Evolutionary conservation across 2,888 invertebrate genomes (phyloP).

Genomic region (Melieria crassipennis): DNA sequence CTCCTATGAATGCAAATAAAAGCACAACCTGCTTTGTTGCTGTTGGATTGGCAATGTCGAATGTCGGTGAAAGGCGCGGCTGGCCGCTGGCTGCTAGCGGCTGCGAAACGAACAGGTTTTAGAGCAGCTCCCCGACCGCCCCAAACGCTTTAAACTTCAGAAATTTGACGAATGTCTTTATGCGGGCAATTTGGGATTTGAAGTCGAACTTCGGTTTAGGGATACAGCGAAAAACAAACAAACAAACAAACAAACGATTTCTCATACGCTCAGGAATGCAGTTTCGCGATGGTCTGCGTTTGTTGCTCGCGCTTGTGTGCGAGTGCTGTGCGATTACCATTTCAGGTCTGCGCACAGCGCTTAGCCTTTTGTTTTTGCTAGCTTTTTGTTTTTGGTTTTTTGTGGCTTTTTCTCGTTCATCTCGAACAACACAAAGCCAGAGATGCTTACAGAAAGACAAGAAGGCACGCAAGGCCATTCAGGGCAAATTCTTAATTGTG

Average conservation of each 20-base stretch:
- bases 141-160: neutral
- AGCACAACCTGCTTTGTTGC: neutral
- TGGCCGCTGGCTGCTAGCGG: neutral
- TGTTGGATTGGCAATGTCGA: neutral
- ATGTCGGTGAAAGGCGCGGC: constrained; percentile 23
- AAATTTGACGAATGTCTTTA: constrained; percentile 11
- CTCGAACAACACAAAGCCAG: neutral
- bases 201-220: too few species aligned
- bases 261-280: neutral
- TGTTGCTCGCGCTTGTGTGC: neutral
- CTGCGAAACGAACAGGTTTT: constrained; percentile 1
- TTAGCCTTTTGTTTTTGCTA: neutral
- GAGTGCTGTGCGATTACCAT: neutral
- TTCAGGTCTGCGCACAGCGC: neutral
- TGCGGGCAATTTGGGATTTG: neutral
- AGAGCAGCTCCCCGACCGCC: too few species aligned
- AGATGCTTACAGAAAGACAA: neutral
- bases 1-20: neutral
- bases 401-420: neutral
- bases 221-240: neutral
- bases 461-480: constrained; percentile 23
- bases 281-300: neutral
- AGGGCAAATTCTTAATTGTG: constrained; percentile 2
- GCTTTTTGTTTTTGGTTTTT: neutral
- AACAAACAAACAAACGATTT: neutral